These are phyloP conservation scores for Alethe castanea DNA, from an alignment of 2,113 vertebrate genomes.

Conservation along the genomic window DNA sequence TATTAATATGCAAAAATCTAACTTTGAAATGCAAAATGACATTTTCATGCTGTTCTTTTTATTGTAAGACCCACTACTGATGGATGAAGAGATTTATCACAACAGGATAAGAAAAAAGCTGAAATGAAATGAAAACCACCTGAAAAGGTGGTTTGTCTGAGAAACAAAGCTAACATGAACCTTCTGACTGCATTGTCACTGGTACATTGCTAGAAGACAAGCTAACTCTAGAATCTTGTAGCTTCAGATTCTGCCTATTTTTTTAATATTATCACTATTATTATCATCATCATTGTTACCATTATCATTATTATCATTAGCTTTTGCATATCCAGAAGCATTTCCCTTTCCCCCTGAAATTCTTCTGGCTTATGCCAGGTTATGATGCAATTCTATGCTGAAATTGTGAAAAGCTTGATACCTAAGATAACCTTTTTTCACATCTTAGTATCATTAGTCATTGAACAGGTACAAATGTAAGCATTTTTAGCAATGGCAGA, in stretches of 20 bases:
- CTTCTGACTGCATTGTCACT: background rate
- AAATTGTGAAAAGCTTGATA: background rate
- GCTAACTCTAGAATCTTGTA: background rate
- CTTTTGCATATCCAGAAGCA: background rate
- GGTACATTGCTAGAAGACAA: background rate
- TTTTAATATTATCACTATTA: background rate
- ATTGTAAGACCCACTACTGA: background rate
- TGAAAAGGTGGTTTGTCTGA: background rate
- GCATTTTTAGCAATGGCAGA: background rate
- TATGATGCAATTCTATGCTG: accelerated
- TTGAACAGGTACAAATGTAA: background rate
- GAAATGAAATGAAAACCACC: background rate
- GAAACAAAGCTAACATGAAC: background rate
- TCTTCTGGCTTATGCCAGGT: background rate
- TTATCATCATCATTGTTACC: background rate
- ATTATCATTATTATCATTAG: background rate
- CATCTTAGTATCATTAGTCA: background rate
- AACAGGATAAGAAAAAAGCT: background rate
- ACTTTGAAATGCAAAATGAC: background rate
- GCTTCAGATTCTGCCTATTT: background rate
- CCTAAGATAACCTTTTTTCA: background rate
- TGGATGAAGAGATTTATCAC: background rate
- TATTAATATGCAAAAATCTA: background rate
- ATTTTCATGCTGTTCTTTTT: background rate
- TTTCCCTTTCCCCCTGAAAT: background rate